Base-by-base conservation (phyloP, 2,113 vertebrate species). In the Cyprinodon brontotheroides region DNA sequence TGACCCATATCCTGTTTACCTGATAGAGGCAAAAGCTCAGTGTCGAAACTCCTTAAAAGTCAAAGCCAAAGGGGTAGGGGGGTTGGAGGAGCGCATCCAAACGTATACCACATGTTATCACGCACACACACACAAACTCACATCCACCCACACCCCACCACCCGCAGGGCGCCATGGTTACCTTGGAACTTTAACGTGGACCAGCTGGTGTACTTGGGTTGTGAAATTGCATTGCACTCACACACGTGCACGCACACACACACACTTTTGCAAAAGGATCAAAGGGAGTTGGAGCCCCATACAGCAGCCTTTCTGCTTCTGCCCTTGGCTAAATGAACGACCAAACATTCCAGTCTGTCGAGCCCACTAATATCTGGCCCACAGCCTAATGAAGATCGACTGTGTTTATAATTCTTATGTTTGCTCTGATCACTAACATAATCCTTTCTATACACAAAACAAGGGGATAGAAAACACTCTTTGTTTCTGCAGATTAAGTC, bases 111-210 rank as follows among this genome's bases (percentile, higher is more conserved):
- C 94, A 95, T 95, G 94, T 95, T 93, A 92, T 92, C 85, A 61
- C 86, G 86, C 85, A 81, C 82, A 76, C 40, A 79, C 69, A 82
- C 60, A 77, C 48, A 53, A 61, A 77, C 70, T 78, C 50, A 78
- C 74, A 66, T 78, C 74, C 66, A 61, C 74, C 65, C 87, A 87
- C 91, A 82, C 88, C 89, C 87, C 90, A 94, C 87, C 92, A 93
- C 91, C 92, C 91, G 87, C 89, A 87, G 92, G 93, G 93, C 91
- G 92, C 94, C 93, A 95, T 94, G 93, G 93, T 95, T 95, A 95
- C 94, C 94, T 94, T 94, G 92, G 93, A 95, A 94, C 93, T 94
- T 94, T 95, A 95, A 95, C 94, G 94, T 95, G 94, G 94, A 95
- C 94, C 94, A 95, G 94, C 94, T 95, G 94, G 93, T 85, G 91